Conservation (phyloP, 1,140 invertebrate species). For the Zaprionus ornatus region DNA sequence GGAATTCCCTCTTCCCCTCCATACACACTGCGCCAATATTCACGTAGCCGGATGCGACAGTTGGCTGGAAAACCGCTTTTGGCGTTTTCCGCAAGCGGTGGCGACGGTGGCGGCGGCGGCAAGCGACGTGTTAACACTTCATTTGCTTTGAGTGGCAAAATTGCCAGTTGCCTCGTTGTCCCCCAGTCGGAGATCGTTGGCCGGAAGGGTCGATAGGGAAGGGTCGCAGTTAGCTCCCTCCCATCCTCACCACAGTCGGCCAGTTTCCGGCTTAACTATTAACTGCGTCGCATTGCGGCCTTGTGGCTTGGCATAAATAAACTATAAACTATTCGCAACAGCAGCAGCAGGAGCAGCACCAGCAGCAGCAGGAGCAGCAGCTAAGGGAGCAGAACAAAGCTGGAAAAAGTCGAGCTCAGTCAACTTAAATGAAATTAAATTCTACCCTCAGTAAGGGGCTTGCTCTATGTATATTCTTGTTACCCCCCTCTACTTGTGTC, state of each 20-base stretch:
- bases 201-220: neutral
- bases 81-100: slow-evolving; percentile 29
- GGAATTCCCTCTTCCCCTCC: neutral
- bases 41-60: slow-evolving; percentile 55
- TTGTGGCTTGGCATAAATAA: slow-evolving; percentile 49
- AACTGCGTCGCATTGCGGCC: slow-evolving; percentile 25
- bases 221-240: neutral
- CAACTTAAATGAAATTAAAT: slow-evolving; percentile 62
- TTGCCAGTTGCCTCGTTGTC: slow-evolving; percentile 17
- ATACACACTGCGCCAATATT: slow-evolving; percentile 20
- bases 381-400: slow-evolving; percentile 21
- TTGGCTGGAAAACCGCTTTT: slow-evolving; percentile 49
- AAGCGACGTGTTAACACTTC: slow-evolving; percentile 51
- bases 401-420: slow-evolving; percentile 12
- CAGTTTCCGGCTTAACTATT: slow-evolving; percentile 29
- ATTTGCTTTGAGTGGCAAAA: slow-evolving; percentile 56
- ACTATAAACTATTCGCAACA: slow-evolving; percentile 12
- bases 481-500: neutral
- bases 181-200: neutral
- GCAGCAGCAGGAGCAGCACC: slow-evolving; percentile 13
- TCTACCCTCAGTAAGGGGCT: slow-evolving; percentile 9
- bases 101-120: neutral
- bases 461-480: neutral
- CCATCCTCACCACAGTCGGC: neutral
- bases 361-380: slow-evolving; percentile 19